Evolutionary conservation across 2,888 invertebrate genomes (phyloP), one percentile per base, ranked within the genome.

Genomic region (Diloba caeruleocephala): DNA sequence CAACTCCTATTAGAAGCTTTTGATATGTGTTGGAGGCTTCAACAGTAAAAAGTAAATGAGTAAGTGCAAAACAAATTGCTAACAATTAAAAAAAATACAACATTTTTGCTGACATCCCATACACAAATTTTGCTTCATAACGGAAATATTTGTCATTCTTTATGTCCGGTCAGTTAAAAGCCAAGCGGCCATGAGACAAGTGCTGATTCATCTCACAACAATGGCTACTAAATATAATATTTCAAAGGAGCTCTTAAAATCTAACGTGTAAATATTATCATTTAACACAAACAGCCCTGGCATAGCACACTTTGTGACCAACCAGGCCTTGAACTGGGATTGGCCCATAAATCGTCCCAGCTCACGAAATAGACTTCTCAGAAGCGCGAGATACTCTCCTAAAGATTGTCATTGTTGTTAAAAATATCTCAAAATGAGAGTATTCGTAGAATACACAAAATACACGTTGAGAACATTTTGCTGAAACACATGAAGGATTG

Each of bases 191-290:
- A 14, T 70, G 60, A 63, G 46, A 60, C 50, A 57, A 31, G 55
- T 51, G 37, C 39, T 59, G 66, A 67, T 60, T 62, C 67, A 67
- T 70, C 49, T 36, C 29, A 59, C n/a, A 60, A 64, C 71, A 62
- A 62, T 62, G 57, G 32, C 62, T 67, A 61, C 72, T 72, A 72
- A 66, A 71, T 72, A 70, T 72, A 70, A 72, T 72, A 72, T 72
- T 72, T 72, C 72, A 72, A 72, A 72, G 72, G 52, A 64, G 62
- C 67, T 59, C 67, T 66, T 61, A 62, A 67, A 66, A 67, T 50
- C 37, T 49, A 45, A 64, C 56, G 64, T 54, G 64, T 72, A 72
- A 72, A 72, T 72, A 72, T 72, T 72, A 72, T 69, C 72, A 71
- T 71, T 62, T 43, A 58, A 59, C 54, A 59, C 61, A 55, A 69